phyloP scores from a whole-genome alignment of 2,113 vertebrate species.

The Prinia subflava region DNA sequence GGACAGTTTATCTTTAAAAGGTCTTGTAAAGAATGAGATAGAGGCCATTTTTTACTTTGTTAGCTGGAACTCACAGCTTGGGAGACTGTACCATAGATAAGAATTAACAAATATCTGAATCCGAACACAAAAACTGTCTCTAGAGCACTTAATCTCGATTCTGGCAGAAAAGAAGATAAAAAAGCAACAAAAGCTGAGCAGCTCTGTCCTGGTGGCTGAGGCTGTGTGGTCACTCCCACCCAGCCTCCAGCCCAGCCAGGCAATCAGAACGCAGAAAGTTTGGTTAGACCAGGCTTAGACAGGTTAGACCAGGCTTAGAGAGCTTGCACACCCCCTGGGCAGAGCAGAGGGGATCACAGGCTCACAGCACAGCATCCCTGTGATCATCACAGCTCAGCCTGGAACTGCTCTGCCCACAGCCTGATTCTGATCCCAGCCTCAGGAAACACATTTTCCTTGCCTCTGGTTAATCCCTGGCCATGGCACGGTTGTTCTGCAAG shows the following conservation, averaged over 20 bases:
- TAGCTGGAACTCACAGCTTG: not conserved
- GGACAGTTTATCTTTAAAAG: not conserved
- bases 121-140: not conserved
- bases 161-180: too few species aligned
- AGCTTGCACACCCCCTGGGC: fast-evolving
- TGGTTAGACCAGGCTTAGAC: not conserved
- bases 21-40: not conserved
- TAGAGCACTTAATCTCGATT: not conserved
- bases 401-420: not conserved
- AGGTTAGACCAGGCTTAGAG: too few species aligned
- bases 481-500: not conserved
- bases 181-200: not conserved
- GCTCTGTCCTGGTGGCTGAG: not conserved
- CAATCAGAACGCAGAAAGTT: not conserved
- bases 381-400: not conserved
- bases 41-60: not conserved
- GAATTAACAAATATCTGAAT: not conserved
- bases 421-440: not conserved
- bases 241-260: not conserved
- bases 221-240: not conserved
- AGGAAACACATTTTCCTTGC: not conserved
- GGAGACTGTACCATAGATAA: not conserved
- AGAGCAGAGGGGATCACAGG: not conserved
- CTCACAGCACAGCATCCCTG: not conserved
- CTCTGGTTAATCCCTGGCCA: not conserved